Evolutionary conservation across 1,140 invertebrate species (phyloP).

Genomic region (Bombus waltoni): DNA sequence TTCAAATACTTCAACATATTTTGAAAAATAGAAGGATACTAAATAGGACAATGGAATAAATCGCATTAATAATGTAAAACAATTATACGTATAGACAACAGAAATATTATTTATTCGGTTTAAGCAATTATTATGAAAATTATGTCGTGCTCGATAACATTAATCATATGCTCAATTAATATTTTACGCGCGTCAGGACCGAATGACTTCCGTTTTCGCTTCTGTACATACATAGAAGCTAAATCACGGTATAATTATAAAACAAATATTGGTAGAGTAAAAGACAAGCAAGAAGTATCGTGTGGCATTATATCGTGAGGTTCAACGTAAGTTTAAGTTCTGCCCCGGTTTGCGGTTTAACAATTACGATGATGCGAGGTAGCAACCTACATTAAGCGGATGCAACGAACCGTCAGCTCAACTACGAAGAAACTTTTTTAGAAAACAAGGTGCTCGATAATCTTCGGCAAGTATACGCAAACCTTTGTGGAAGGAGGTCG

Average conservation of each 20-base stretch:
- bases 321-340: slow-evolving; percentile 56
- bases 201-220: neutral
- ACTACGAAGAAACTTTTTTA: slow-evolving; percentile 24
- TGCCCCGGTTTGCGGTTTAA: slow-evolving; percentile 70
- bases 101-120: no score
- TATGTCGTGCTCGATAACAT: no score
- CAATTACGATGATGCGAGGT: slow-evolving; percentile 67
- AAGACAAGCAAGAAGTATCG: neutral
- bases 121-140: no score
- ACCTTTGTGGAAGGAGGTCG: neutral
- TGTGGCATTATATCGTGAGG: slow-evolving; percentile 54
- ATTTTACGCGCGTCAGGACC: neutral
- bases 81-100: no score
- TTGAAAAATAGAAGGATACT: neutral
- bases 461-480: slow-evolving; percentile 14
- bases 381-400: slow-evolving; percentile 73
- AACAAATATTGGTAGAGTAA: neutral
- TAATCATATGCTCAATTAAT: neutral
- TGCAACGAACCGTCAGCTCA: slow-evolving; percentile 54
- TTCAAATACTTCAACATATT: neutral
- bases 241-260: neutral
- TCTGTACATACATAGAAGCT: neutral
- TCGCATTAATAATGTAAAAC: neutral
- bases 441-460: slow-evolving; percentile 30
- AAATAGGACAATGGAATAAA: neutral